Evolutionary conservation across 2,888 invertebrate genomes (phyloP).

Genomic region (Ennomos quercinarius): DNA sequence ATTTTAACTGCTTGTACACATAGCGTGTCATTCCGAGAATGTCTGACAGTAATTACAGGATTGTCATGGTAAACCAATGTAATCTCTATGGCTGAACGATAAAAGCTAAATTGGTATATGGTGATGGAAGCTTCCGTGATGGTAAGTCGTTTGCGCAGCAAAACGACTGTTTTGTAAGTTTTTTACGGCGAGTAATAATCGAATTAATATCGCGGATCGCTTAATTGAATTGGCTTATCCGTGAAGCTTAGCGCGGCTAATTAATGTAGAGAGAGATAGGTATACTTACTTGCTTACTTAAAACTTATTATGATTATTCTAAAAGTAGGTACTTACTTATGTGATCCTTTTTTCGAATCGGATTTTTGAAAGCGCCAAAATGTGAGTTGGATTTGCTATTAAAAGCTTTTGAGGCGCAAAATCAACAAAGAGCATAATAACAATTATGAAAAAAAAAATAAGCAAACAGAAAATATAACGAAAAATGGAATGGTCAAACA

Average conservation of each 20-base stretch:
- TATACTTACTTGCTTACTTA: too few species aligned
- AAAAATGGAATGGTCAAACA: too few species aligned
- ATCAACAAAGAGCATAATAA: too few species aligned
- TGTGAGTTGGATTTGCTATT: too few species aligned
- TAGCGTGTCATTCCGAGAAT: conserved; percentile 65
- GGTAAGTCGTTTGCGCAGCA: conserved; percentile 66
- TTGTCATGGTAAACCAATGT: conserved; percentile 73
- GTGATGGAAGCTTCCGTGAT: conserved; percentile 64
- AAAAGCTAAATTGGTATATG: conserved; percentile 80
- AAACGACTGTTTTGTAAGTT: conserved; percentile 74
- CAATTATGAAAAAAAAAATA: too few species aligned
- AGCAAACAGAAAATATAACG: too few species aligned
- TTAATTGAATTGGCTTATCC: conserved; percentile 77
- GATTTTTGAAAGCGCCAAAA: too few species aligned
- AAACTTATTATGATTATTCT: too few species aligned
- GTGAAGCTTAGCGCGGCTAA: conserved; percentile 23
- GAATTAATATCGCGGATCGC: conserved; percentile 81
- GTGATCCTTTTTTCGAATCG: too few species aligned
- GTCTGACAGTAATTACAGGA: conserved; percentile 72
- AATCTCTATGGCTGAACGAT: conserved; percentile 77
- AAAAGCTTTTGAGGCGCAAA: too few species aligned
- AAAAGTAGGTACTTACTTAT: too few species aligned
- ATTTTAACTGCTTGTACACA: conserved; percentile 48
- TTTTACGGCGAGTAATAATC: conserved; percentile 79
- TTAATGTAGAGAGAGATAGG: too few species aligned